Conservation (phyloP, 2,888 invertebrate genomes). For the Malthinus seriepunctatus region DNA sequence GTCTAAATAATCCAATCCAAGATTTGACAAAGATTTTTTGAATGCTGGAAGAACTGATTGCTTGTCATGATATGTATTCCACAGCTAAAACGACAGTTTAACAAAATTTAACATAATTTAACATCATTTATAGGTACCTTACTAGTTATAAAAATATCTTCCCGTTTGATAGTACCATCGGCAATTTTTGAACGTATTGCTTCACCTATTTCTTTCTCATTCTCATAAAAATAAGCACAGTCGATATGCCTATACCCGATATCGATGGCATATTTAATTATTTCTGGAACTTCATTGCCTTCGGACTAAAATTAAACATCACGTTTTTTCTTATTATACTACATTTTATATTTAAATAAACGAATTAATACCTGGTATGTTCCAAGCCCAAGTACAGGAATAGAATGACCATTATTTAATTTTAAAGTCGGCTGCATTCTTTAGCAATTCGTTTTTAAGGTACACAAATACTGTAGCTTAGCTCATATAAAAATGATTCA, state of each 20-base stretch:
- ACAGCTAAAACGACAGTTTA: constrained; percentile 54
- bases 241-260: constrained; percentile 77
- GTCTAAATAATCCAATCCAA: constrained; percentile 80
- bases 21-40: constrained; percentile 68
- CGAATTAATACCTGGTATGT: constrained; percentile 60
- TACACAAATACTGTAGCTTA: no score
- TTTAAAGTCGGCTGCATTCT: constrained; percentile 40
- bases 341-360: constrained; percentile 29
- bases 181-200: constrained; percentile 62
- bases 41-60: constrained; percentile 75
- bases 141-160: constrained; percentile 67
- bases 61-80: constrained; percentile 82
- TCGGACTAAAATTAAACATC: constrained; percentile 59
- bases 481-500: no score
- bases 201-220: constrained; percentile 68
- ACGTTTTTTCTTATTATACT: constrained; percentile 19
- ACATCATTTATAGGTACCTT: constrained; percentile 63
- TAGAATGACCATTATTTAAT: constrained; percentile 61
- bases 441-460: no score
- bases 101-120: no score
- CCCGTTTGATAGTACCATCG: constrained; percentile 64
- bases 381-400: constrained; percentile 67
- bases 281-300: constrained; percentile 64
- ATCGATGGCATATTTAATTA: constrained; percentile 71
- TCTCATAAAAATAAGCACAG: constrained; percentile 70